phyloP scores from a whole-genome alignment of 2,113 vertebrate species.

The Barnardius zonarius region DNA sequence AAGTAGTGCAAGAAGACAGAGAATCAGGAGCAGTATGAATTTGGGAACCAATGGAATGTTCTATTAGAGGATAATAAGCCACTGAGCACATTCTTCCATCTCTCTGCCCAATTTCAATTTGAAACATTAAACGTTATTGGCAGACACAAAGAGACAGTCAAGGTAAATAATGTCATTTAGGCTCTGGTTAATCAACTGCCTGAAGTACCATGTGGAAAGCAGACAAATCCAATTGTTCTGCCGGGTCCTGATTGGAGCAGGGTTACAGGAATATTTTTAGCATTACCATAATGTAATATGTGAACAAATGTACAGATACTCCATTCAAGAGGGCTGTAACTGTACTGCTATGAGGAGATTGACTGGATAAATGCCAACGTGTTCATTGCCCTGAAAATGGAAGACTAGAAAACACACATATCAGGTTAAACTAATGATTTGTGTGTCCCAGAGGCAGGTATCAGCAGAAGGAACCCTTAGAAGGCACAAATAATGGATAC shows the following conservation, averaged over 20 bases:
- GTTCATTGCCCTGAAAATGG: not conserved
- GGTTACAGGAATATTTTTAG: conserved; percentile 47
- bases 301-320: conserved; percentile 15
- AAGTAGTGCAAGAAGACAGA: not conserved
- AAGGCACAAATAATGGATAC: not conserved
- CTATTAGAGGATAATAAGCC: conserved; percentile 3
- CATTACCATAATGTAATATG: conserved; percentile 32
- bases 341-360: not conserved
- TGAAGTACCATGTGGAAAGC: conserved; percentile 22
- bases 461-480: not conserved
- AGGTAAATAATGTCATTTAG: conserved; percentile 45
- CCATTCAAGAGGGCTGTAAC: not conserved
- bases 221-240: conserved; percentile 39
- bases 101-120: conserved; percentile 59
- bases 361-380: not conserved
- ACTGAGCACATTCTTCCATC: conserved; percentile 62
- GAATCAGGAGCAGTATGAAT: not conserved
- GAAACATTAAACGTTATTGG: conserved; percentile 56
- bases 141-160: conserved; percentile 51
- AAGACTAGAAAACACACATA: not conserved
- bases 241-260: not conserved
- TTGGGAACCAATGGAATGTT: not conserved
- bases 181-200: conserved; percentile 38
- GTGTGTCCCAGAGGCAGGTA: not conserved
- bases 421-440: not conserved